Conservation (phyloP, 2,113 vertebrate genomes). For the Oncorhynchus mykiss region DNA sequence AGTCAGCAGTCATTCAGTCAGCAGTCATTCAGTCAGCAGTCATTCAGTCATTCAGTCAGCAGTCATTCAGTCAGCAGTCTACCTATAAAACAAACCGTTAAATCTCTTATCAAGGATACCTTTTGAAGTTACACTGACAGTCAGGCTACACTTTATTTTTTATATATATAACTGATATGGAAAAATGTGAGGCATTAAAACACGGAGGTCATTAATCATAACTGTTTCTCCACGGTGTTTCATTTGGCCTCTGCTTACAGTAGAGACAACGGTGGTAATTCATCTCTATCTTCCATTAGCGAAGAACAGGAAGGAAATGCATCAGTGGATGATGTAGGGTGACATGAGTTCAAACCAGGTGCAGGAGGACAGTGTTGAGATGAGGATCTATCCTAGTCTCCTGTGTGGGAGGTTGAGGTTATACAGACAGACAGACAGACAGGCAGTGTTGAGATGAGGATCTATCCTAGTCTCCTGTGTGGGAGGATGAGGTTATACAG, state of each 20-base stretch:
- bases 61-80: too few species aligned
- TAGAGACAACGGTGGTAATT: background rate
- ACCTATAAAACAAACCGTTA: too few species aligned
- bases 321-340: conserved; percentile 8
- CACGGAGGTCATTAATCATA: conserved; percentile 12
- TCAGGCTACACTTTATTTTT: too few species aligned
- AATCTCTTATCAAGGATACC: too few species aligned
- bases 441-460: background rate
- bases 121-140: too few species aligned
- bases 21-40: too few species aligned
- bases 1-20: too few species aligned
- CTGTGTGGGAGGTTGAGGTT: background rate
- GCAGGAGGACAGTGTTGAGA: conserved; percentile 3
- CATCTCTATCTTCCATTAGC: background rate
- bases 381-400: background rate
- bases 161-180: background rate
- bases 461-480: too few species aligned
- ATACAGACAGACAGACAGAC: conserved; percentile 12
- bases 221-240: conserved; percentile 18
- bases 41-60: too few species aligned
- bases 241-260: conserved; percentile 28
- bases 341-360: conserved; percentile 9
- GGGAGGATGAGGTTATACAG: too few species aligned
- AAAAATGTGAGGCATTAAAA: background rate
- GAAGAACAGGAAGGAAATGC: background rate